A percentile compares a stretch with the other conserved stretches of the same genome.
phyloP scores from a whole-genome alignment of 2,113 vertebrate genomes.

The Merops nubicus region DNA sequence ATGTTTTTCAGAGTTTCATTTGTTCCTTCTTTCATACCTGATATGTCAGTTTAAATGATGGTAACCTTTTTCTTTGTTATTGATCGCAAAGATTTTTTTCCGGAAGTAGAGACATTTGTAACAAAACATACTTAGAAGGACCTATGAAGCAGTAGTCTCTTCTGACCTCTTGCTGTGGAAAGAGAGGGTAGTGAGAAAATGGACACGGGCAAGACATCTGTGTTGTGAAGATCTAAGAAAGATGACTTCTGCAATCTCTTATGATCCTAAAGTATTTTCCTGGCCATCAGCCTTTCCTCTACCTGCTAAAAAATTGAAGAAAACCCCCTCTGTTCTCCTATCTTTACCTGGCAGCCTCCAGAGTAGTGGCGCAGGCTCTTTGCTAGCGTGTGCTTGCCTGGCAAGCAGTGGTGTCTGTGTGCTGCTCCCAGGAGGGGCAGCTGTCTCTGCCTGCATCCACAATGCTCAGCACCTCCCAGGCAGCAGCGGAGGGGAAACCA shows the following conservation, averaged over 20 bases:
- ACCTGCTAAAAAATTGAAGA: not conserved
- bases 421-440: not conserved
- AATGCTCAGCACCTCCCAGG: not conserved
- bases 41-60: not conserved
- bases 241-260: not conserved
- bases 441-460: not conserved
- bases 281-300: not conserved
- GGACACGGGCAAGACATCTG: not conserved
- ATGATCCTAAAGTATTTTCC: not conserved
- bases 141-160: fast-evolving
- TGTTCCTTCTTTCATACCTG: not conserved
- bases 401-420: not conserved
- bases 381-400: fast-evolving
- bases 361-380: not conserved
- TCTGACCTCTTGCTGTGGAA: not conserved
- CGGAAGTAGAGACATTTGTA: not conserved
- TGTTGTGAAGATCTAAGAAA: not conserved
- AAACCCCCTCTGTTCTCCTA: not conserved
- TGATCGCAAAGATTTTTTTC: not conserved
- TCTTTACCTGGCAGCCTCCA: not conserved
- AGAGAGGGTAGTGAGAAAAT: not conserved
- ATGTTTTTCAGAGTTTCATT: not conserved
- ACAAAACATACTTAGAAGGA: not conserved
- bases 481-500: not conserved
- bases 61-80: not conserved